Evolutionary conservation across 2,888 invertebrate genomes (phyloP), one percentile per base, ranked within the genome.

Genomic region (Melinopterus prodromus): DNA sequence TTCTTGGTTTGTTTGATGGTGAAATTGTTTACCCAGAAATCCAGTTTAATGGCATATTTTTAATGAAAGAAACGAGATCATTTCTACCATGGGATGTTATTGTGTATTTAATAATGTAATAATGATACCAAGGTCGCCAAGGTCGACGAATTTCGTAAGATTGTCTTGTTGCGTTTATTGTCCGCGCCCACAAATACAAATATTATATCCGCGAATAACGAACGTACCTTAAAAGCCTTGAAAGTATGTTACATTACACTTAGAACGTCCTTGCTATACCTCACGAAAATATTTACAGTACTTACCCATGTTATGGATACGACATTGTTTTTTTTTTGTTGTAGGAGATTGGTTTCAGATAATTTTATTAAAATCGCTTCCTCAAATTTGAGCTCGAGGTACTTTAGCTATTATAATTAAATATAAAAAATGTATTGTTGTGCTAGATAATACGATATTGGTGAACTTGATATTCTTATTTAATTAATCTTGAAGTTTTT

Each of bases 221-320:
- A 9, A 53, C 12, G 53, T 53, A 53, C n/a, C n/a, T 53, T 53
- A 53, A 53, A 53, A 53, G 12, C 53, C 53, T 53, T 53, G 53
- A 53, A 53, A 53, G 53, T 53, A 53, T 53, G 53, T 53, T 53
- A 53, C 53, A 53, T 53, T 53, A 53, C 53, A 53, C 53, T 53
- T 53, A 53, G 53, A 53, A 53, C 53, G 53, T 53, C 53, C 53
- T 53, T 53, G 53, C 53, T 53, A 53, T 12, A 53, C 53, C 12
- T 9, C 53, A 53, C 53, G 53, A 53, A 53, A 53, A 53, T 53
- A 12, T 53, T 1, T 53, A 12, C 12, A 53, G 7, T 53, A 53
- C 12, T 53, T 53, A 53, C 12, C 12, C 12, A 53, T 53, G 53
- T 53, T 53, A 53, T 53, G 53, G 53, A 53, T 53, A 53, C 53